A percentile compares a stretch with the other conserved stretches of the same genome.
Evolutionary conservation across 2,113 vertebrate species (phyloP).

Genomic region (Daphoenositta chrysoptera): DNA sequence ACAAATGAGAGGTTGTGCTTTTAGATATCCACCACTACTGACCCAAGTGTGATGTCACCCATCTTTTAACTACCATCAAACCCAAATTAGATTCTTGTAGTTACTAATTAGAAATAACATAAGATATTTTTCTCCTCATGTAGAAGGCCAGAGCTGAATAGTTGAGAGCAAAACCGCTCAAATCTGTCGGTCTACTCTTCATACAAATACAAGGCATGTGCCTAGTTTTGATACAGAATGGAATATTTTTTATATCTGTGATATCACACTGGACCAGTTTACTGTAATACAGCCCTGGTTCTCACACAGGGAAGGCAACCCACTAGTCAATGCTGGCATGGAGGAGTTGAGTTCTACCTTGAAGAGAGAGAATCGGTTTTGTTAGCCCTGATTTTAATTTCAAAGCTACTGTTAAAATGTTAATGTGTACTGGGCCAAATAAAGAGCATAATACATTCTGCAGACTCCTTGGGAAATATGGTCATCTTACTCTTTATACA

Average conservation of each 20-base stretch:
- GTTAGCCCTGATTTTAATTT: constrained; percentile 42
- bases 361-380: constrained; percentile 9
- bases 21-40: constrained; percentile 70
- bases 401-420: constrained; percentile 12
- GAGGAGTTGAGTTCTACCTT: constrained; percentile 63
- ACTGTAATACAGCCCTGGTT: constrained; percentile 73
- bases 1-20: constrained; percentile 80
- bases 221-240: constrained; percentile 84
- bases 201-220: constrained; percentile 78
- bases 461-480: constrained; percentile 11
- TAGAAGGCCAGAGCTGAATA: constrained; percentile 62
- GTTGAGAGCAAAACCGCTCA: constrained; percentile 56
- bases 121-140: constrained; percentile 51
- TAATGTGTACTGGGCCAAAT: background rate
- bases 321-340: constrained; percentile 40
- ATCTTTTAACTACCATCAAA: constrained; percentile 62
- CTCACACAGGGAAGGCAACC: constrained; percentile 49
- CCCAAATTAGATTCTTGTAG: constrained; percentile 65
- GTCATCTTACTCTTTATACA: background rate
- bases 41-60: constrained; percentile 72
- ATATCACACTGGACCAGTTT: constrained; percentile 79
- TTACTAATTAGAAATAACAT: constrained; percentile 37
- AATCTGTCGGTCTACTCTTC: constrained; percentile 72
- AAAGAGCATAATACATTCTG: background rate
- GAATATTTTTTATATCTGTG: constrained; percentile 82